Evolutionary conservation across 1,140 invertebrate genomes (phyloP), one percentile per base, ranked within the genome.

Genomic region (Sminthurinus signatus): DNA sequence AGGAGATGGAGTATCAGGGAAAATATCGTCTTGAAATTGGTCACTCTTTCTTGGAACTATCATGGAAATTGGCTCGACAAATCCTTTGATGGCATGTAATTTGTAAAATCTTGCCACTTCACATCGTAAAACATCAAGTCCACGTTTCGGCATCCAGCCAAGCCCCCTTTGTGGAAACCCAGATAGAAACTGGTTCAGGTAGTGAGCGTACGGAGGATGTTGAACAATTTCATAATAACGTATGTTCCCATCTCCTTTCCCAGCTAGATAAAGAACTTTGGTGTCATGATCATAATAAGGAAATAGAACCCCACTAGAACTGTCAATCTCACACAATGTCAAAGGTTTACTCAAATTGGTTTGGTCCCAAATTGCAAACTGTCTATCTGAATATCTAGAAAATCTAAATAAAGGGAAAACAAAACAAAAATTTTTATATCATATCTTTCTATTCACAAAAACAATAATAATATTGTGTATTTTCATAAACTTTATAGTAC

Each of bases 241-340:
- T 65, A 97, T 95, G 73, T 93, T 95, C 10, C 93, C 66, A 70
- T 68, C 66, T n/a, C 51, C 87, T 81, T 91, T 91, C 64, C 88
- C 88, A 48, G 86, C 86, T 27, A 91, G 75, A 75, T 84, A 91
- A 43, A 93, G 85, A 75, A 96, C 86, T 74, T 87, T 88, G 17
- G 90, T 93, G 76, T 98, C 93, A 73, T 87, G 82, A 77, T 98
- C 94, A 78, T 89, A 96, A 76, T 87, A 94, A 0, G 93, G 93
- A 77, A 94, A 91, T 2, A 96, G 82, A 36, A 36, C 15, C 10
- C 93, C 93, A 36, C 32, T 15, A 46, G 91, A 93, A 64, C 87
- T 91, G 75, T 96, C 93, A 39, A 96, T 87, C 29, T 86, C 88
- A 74, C 93, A 89, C 44, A 84, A 84, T 12, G 81, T 80, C 17